phyloP scores from a whole-genome alignment of 2,113 vertebrate species.

The Macrotis lagotis region DNA sequence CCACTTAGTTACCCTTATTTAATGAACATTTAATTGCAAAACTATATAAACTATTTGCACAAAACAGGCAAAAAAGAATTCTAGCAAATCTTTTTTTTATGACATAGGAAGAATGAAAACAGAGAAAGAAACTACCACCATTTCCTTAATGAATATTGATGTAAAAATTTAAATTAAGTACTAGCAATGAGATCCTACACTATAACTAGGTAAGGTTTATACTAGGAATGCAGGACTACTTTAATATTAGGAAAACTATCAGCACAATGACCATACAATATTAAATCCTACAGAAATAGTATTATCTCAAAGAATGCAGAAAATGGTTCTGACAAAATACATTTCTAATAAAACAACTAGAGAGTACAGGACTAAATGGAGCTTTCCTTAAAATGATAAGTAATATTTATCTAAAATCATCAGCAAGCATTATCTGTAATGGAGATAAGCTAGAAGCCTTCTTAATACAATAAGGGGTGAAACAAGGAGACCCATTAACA shows the following conservation, averaged over 20 bases:
- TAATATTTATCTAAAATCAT: background rate
- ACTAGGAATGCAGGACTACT: background rate
- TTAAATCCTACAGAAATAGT: background rate
- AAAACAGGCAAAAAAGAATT: background rate
- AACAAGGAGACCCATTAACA: background rate
- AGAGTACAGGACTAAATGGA: background rate
- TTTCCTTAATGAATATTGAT: background rate
- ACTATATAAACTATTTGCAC: background rate
- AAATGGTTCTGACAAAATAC: background rate
- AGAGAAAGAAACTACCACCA: background rate
- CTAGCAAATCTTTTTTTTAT: background rate
- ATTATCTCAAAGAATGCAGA: background rate
- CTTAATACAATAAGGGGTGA: background rate
- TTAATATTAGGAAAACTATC: background rate
- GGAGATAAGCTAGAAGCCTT: background rate
- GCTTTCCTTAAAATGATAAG: background rate
- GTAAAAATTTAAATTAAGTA: background rate
- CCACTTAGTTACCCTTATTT: too few species aligned
- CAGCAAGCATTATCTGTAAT: background rate
- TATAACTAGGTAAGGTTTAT: background rate
- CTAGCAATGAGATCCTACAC: background rate
- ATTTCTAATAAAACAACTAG: background rate
- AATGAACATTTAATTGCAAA: background rate
- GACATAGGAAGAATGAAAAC: background rate
- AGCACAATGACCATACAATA: background rate